Conservation (phyloP, 2,888 invertebrate genomes). For the Epinotia demarniana region DNA sequence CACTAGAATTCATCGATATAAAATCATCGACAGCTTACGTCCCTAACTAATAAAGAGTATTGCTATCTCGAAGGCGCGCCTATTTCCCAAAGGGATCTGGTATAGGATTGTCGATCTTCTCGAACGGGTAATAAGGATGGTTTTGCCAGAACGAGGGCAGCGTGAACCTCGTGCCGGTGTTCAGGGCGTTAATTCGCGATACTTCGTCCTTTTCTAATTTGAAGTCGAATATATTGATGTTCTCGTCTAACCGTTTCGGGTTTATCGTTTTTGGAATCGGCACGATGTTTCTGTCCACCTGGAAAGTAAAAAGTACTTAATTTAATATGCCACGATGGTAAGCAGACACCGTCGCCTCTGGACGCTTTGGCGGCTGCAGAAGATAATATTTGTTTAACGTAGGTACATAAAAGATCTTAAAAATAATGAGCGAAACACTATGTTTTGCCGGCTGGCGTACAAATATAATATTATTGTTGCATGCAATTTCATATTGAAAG, state of each 20-base stretch:
- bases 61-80: neutral
- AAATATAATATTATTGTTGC: too few relatives aligned
- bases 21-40: slow-evolving; percentile 16
- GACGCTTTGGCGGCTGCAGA: too few relatives aligned
- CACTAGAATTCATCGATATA: slow-evolving; percentile 22
- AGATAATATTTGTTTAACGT: too few relatives aligned
- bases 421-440: too few relatives aligned
- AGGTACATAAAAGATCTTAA: too few relatives aligned
- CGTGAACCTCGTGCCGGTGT: slow-evolving; percentile 60
- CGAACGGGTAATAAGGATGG: slow-evolving; percentile 74
- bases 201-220: slow-evolving; percentile 64
- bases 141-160: slow-evolving; percentile 77
- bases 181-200: slow-evolving; percentile 57
- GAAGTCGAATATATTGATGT: slow-evolving; percentile 75
- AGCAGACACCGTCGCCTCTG: too few relatives aligned
- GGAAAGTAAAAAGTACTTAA: slow-evolving; percentile 46
- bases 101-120: slow-evolving; percentile 64
- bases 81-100: slow-evolving; percentile 60
- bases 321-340: neutral
- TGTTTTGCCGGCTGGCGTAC: too few relatives aligned
- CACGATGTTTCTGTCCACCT: slow-evolving; percentile 74
- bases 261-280: slow-evolving; percentile 71
- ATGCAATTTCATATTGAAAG: too few relatives aligned
- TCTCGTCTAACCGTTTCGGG: slow-evolving; percentile 62
- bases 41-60: slow-evolving; percentile 5